These are phyloP conservation scores for Metacarcinus magister DNA, from an alignment of 2,888 invertebrate species.

Conservation along the genomic window DNA sequence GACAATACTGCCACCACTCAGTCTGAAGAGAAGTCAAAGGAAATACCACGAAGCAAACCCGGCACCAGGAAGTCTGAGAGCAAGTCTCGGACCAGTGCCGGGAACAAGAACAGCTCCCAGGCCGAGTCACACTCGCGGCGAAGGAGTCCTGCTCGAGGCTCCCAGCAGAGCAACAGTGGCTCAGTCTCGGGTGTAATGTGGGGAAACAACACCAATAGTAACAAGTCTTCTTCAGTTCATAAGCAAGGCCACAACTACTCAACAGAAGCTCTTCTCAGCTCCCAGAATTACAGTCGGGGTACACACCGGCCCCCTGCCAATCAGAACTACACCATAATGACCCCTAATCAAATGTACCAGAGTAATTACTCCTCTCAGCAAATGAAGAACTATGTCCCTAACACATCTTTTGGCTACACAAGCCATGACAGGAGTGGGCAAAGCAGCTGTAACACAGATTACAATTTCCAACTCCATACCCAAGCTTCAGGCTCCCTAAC, in stretches of 20 bases:
- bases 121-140: slow-evolving; percentile 76
- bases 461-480: slow-evolving; percentile 81
- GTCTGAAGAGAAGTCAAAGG: slow-evolving; percentile 80
- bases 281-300: slow-evolving; percentile 81
- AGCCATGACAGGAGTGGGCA: slow-evolving; percentile 79
- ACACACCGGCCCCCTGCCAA: slow-evolving; percentile 79
- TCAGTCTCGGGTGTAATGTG: slow-evolving; percentile 68
- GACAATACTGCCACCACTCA: slow-evolving; percentile 73
- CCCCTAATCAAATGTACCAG: slow-evolving; percentile 82
- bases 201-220: slow-evolving; percentile 67
- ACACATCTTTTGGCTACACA: slow-evolving; percentile 80
- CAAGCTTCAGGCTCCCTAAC: slow-evolving; percentile 80
- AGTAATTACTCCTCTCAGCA: slow-evolving; percentile 80
- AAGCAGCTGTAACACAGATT: slow-evolving; percentile 80
- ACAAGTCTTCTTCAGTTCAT: slow-evolving; percentile 71
- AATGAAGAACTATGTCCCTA: slow-evolving; percentile 82
- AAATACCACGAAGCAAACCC: slow-evolving; percentile 74
- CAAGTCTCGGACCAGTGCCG: slow-evolving; percentile 75
- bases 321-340: slow-evolving; percentile 82
- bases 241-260: slow-evolving; percentile 81
- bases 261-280: slow-evolving; percentile 80
- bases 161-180: slow-evolving; percentile 74
- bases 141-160: slow-evolving; percentile 81
- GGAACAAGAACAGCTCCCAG: slow-evolving; percentile 73
- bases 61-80: slow-evolving; percentile 78